Evolutionary conservation across 2,888 invertebrate species (phyloP).

Genomic region (Ormyrus pomaceus): DNA sequence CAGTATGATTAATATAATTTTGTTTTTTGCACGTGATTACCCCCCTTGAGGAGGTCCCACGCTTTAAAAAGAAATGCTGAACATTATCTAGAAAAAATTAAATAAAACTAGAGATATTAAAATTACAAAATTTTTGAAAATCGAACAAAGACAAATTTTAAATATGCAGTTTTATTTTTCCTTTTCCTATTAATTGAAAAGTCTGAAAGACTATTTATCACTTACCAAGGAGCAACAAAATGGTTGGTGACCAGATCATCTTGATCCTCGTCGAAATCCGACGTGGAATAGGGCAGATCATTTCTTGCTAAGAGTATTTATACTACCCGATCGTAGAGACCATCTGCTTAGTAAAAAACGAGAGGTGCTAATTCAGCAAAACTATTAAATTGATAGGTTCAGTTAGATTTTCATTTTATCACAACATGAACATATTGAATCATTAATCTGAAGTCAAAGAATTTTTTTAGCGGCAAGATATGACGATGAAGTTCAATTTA

Average conservation of each 20-base stretch:
- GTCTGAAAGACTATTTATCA: slow-evolving; percentile 4
- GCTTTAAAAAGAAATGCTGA: no score
- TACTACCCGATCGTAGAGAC: slow-evolving; percentile 27
- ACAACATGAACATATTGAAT: slow-evolving; percentile 16
- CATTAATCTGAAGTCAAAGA: slow-evolving; percentile 17
- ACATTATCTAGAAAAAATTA: no score
- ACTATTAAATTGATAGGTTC: slow-evolving; percentile 35
- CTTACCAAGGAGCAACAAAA: slow-evolving; percentile 67
- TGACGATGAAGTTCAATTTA: background rate
- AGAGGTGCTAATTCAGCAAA: slow-evolving; percentile 57
- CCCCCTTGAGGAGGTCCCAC: no score
- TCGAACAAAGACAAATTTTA: no score
- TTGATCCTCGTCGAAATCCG: slow-evolving; percentile 28
- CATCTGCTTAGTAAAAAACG: slow-evolving; percentile 10
- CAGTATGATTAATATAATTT: no score
- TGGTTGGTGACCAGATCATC: slow-evolving; percentile 62
- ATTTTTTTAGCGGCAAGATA: slow-evolving; percentile 19
- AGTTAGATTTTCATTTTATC: slow-evolving; percentile 45
- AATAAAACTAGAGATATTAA: no score
- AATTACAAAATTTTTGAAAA: no score
- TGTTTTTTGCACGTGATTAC: no score
- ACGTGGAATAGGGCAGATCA: slow-evolving; percentile 52
- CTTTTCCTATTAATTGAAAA: no score
- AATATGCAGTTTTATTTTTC: no score
- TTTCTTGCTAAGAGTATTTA: slow-evolving; percentile 55